Evolutionary conservation across 2,113 vertebrate species (phyloP).

Genomic region (Rhodinocichla rosea): DNA sequence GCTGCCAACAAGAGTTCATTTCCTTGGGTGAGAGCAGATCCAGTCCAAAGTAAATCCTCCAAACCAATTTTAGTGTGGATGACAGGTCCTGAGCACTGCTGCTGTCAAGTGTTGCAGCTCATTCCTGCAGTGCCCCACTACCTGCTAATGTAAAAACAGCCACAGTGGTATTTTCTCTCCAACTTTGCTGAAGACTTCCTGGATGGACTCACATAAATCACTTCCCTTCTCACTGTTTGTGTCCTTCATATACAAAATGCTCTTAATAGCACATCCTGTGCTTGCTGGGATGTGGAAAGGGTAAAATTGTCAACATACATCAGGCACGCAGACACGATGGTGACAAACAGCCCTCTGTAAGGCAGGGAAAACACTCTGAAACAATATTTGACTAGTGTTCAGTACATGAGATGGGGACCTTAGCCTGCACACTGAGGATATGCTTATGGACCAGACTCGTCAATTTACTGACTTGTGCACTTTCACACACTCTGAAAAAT

Average conservation of each 20-base stretch:
- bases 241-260: not conserved
- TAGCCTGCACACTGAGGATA: not conserved
- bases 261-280: not conserved
- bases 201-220: constrained; percentile 9
- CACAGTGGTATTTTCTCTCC: not conserved
- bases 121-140: not conserved
- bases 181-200: not conserved
- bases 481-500: not conserved
- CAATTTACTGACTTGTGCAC: not conserved
- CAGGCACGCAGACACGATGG: not conserved
- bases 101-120: not conserved
- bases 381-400: not conserved
- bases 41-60: not conserved
- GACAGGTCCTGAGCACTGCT: not conserved
- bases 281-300: not conserved
- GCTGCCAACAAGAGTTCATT: not conserved
- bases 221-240: not conserved
- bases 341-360: not conserved
- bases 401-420: not conserved
- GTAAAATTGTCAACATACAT: constrained; percentile 24
- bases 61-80: not conserved
- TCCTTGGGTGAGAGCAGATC: not conserved
- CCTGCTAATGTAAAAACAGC: not conserved
- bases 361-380: not conserved
- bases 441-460: not conserved